Percentiles rank a stretch among this genome's conserved stretches.
Evolutionary conservation across 2,113 vertebrate genomes (phyloP).

Genomic region (Polypterus bichir): DNA sequence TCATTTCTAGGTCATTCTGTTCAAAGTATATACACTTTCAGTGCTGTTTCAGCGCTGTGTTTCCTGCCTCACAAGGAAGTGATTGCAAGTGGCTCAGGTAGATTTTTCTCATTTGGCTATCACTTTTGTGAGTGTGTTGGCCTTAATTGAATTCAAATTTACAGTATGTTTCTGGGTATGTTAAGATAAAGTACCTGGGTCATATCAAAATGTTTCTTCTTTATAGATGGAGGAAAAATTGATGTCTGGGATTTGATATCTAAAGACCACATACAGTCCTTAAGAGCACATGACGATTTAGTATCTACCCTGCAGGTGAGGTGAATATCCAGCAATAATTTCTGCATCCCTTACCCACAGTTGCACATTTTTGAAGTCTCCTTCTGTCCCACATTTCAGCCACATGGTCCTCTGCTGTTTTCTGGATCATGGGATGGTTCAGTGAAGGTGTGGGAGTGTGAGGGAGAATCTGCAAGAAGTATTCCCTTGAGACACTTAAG

Average conservation of each 20-base stretch:
- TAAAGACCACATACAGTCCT: slow-evolving; percentile 51
- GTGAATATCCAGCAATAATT: slow-evolving; percentile 9
- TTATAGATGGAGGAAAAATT: slow-evolving; percentile 58
- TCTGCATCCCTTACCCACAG: neutral
- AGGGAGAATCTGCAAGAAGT: slow-evolving; percentile 13
- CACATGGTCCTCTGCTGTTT: slow-evolving; percentile 60
- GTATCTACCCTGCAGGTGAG: slow-evolving; percentile 55
- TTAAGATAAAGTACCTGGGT: too few relatives aligned
- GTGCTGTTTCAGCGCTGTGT: slow-evolving; percentile 46
- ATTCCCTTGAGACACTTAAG: slow-evolving; percentile 38
- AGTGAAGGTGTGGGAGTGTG: slow-evolving; percentile 53
- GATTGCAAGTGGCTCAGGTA: slow-evolving; percentile 59
- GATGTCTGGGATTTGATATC: slow-evolving; percentile 58
- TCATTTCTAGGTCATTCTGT: slow-evolving; percentile 48
- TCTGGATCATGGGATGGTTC: slow-evolving; percentile 47
- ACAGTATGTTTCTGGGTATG: too few relatives aligned
- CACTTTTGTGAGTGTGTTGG: too few relatives aligned
- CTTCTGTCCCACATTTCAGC: slow-evolving; percentile 23
- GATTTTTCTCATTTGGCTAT: too few relatives aligned
- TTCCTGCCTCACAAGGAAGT: slow-evolving; percentile 39
- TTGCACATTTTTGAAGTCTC: slow-evolving; percentile 14
- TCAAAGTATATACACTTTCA: slow-evolving; percentile 61
- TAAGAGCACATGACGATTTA: slow-evolving; percentile 50
- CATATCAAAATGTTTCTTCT: neutral
- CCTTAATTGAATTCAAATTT: too few relatives aligned